These are phyloP conservation scores for Lophochroa leadbeateri DNA, from an alignment of 2,113 vertebrate species.

Conservation along the genomic window DNA sequence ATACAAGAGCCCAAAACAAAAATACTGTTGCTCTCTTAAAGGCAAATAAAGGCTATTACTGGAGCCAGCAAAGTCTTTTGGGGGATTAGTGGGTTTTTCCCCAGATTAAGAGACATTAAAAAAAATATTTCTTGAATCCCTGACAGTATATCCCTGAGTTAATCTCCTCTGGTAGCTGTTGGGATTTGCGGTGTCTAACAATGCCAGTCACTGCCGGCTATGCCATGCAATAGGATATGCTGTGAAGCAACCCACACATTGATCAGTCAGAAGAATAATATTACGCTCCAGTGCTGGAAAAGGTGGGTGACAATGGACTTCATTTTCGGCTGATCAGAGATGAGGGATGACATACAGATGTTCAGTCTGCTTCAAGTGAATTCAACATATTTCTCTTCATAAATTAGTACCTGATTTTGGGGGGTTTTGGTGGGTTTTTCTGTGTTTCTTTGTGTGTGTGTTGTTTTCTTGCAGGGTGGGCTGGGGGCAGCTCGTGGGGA, in stretches of 20 bases:
- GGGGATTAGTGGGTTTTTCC: background rate
- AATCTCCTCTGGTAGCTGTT: background rate
- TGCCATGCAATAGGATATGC: background rate
- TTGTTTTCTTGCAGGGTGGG: too few relatives aligned
- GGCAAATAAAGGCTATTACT: background rate
- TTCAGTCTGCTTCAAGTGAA: background rate
- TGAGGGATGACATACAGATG: background rate
- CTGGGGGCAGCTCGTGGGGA: background rate
- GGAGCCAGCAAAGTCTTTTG: background rate
- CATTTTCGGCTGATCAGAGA: background rate
- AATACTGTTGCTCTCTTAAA: background rate
- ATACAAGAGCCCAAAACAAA: background rate
- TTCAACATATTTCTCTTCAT: background rate
- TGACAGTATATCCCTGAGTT: slow-evolving; percentile 1
- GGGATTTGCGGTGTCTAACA: background rate
- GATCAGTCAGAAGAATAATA: background rate
- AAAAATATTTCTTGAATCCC: background rate
- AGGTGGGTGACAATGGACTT: background rate
- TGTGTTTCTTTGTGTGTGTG: background rate
- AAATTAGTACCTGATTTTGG: background rate
- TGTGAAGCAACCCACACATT: background rate
- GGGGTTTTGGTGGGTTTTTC: background rate
- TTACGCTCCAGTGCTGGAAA: background rate
- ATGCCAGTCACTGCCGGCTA: background rate
- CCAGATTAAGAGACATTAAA: background rate